These are phyloP conservation scores for Leptopilina boulardi DNA, from an alignment of 1,140 invertebrate genomes.

Conservation along the genomic window DNA sequence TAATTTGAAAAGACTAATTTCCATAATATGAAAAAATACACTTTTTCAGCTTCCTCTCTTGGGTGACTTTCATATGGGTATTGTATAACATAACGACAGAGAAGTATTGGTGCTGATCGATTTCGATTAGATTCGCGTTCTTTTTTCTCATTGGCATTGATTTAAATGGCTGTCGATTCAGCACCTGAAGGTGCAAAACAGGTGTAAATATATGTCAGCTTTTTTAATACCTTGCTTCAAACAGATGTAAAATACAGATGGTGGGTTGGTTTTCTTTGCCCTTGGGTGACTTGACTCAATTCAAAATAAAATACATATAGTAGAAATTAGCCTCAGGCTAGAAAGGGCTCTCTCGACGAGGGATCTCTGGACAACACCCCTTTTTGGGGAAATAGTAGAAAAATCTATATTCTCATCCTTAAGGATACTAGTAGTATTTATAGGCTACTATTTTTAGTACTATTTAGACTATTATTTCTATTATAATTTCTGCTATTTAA, in stretches of 20 bases:
- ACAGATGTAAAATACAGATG: not conserved
- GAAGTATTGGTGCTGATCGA: not conserved
- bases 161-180: not conserved
- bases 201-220: not conserved
- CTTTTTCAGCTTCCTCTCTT: not conserved
- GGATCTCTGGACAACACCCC: no score
- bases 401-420: no score
- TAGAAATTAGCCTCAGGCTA: not conserved
- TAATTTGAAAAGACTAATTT: no score
- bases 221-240: not conserved
- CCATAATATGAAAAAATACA: no score
- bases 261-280: not conserved
- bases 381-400: no score
- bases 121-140: conserved; percentile 11
- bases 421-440: no score
- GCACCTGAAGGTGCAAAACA: not conserved
- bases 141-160: not conserved
- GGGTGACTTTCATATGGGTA: not conserved
- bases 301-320: not conserved
- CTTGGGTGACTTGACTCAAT: not conserved
- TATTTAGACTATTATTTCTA: no score
- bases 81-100: not conserved
- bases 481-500: no score
- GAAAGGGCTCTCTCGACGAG: no score
- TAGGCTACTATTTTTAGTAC: no score